Base-by-base conservation (phyloP, 2,888 invertebrate species). In the Horisme vitalbata region DNA sequence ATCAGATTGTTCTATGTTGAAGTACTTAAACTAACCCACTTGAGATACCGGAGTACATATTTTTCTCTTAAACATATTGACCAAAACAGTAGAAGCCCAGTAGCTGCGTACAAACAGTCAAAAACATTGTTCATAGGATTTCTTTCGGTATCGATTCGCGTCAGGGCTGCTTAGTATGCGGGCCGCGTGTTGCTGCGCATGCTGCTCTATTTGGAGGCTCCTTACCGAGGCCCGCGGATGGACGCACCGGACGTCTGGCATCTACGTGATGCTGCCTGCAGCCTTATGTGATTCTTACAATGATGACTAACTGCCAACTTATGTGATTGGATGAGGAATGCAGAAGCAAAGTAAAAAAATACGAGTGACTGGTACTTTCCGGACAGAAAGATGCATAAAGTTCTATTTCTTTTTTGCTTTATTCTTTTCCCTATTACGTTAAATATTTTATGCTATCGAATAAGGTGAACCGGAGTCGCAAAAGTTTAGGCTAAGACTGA, bases 141-240 rank as follows among this genome's bases (percentile, higher is more conserved):
- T 75, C 65, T 72, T 73, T 67, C 59, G 49, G 61, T 71, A 79
- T 79, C 76, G 79, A 78, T 74, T 73, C 55, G 54, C 61, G 62
- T 52, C 53, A 41, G 52, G 39, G 54, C 50, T 48, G 44, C 52
- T 79, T 74, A 70, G 72, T 77, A 79, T 79, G 65, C 79, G 15
- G 52, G 20, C 43, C 61, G 63, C 74, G 68, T 59, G 49, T 57
- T 71, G 71, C 56, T 65, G 64, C 65, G 75, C 68, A 71, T 66
- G 74, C 57, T 59, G 79, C 83, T 84, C 82, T 77, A 77, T 74
- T 83, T 79, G 83, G 80, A 50, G 49, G 49, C 52, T 13, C 54
- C 60, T 80, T 21, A 27, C 37, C 13, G 37, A 32, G 36, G 36
- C 12, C 31, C 37, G 26, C 8, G 32, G 32, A 36, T 18, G 44